Evolutionary conservation across 2,113 vertebrate species (phyloP).

Genomic region (Mormyrus lacerda): DNA sequence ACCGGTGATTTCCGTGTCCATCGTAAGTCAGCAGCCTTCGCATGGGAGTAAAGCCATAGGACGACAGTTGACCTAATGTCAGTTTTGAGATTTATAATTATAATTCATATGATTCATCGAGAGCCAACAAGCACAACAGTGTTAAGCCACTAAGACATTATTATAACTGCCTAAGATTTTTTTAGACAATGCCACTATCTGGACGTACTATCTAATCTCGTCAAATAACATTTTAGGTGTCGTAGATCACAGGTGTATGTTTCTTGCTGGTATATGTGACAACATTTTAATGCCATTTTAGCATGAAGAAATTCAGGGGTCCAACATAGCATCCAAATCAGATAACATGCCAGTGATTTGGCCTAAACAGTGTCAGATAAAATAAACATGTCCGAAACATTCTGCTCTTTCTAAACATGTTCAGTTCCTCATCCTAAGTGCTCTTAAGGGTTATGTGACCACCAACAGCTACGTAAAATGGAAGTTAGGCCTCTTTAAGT

Average conservation of each 20-base stretch:
- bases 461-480: background rate
- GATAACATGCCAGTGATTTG: background rate
- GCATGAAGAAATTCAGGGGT: background rate
- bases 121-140: background rate
- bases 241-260: background rate
- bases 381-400: background rate
- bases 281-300: background rate
- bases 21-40: background rate
- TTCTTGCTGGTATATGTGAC: background rate
- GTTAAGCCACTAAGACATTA: background rate
- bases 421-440: background rate
- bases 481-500: background rate
- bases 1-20: background rate
- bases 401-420: background rate
- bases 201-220: background rate
- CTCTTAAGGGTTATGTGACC: background rate
- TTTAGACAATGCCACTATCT: background rate
- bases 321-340: background rate
- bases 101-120: background rate
- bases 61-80: background rate
- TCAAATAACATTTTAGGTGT: background rate
- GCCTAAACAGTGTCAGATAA: background rate
- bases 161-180: background rate
- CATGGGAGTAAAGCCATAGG: background rate
- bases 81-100: background rate